Percentiles rank a stretch among this genome's conserved stretches.
phyloP scores from a whole-genome alignment of 2,113 vertebrate genomes.

The Tyrannus savana region DNA sequence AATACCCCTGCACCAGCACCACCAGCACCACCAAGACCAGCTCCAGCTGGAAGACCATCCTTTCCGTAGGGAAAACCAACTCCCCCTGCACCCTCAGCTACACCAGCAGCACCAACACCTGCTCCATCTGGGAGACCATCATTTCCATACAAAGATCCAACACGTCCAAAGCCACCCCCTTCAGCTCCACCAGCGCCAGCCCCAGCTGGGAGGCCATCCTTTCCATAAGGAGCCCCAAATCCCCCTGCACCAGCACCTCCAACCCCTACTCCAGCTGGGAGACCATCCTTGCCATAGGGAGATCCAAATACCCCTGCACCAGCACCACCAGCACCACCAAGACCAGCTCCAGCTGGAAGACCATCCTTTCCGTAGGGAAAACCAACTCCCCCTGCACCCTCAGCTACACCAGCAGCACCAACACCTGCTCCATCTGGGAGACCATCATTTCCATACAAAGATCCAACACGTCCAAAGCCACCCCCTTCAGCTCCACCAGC shows the following conservation, averaged over 20 bases:
- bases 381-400: rapidly evolving
- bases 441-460: too few species aligned
- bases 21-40: neutral
- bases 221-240: rapidly evolving
- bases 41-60: neutral
- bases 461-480: too few species aligned
- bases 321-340: too few species aligned
- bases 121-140: neutral
- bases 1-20: too few species aligned
- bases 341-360: rapidly evolving
- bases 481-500: too few species aligned
- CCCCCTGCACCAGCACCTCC: rapidly evolving
- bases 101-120: neutral
- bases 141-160: neutral
- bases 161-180: too few species aligned
- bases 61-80: rapidly evolving
- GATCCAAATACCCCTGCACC: rapidly evolving
- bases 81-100: neutral
- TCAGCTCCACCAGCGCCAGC: neutral
- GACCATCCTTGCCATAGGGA: neutral
- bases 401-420: neutral
- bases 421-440: too few species aligned
- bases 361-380: neutral
- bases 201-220: rapidly evolving
- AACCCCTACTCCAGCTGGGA: rapidly evolving